A percentile compares a stretch with the other conserved stretches of the same genome.
phyloP scores from a whole-genome alignment of 1,140 invertebrate genomes.

The Odontomachus brunneus region DNA sequence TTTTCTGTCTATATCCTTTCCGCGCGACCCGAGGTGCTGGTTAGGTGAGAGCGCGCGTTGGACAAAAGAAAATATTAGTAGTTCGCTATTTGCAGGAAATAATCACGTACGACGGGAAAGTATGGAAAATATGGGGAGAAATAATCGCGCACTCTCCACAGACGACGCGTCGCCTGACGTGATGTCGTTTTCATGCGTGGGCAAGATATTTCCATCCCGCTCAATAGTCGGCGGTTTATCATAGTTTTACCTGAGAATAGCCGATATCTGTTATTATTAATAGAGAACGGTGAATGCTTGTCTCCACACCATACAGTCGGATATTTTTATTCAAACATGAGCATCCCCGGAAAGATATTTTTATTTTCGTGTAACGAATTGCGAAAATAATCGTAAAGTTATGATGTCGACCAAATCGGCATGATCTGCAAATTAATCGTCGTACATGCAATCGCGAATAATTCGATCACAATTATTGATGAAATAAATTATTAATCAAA shows the following conservation, averaged over 20 bases:
- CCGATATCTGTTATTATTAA: too few relatives aligned
- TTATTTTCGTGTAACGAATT: neutral
- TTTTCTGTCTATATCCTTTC: neutral
- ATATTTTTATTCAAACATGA: neutral
- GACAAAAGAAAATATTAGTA: neutral
- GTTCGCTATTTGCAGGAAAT: neutral
- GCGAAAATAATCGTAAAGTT: neutral
- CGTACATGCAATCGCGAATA: too few relatives aligned
- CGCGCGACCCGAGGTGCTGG: neutral
- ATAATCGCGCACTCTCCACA: constrained; percentile 1
- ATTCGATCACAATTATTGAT: too few relatives aligned
- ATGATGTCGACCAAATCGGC: too few relatives aligned
- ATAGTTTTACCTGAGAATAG: neutral
- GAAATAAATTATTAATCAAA: too few relatives aligned
- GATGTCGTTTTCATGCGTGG: neutral
- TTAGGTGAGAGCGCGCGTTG: neutral
- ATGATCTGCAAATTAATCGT: too few relatives aligned
- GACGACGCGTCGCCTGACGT: neutral
- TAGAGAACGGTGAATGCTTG: too few relatives aligned
- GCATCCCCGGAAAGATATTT: neutral
- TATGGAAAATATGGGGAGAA: too few relatives aligned
- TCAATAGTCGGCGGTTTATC: neutral
- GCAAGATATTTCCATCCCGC: neutral
- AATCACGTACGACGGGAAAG: too few relatives aligned
- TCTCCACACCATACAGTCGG: too few relatives aligned